These are phyloP conservation scores for Colossoma macropomum DNA, from an alignment of 2,113 vertebrate genomes.

Conservation along the genomic window DNA sequence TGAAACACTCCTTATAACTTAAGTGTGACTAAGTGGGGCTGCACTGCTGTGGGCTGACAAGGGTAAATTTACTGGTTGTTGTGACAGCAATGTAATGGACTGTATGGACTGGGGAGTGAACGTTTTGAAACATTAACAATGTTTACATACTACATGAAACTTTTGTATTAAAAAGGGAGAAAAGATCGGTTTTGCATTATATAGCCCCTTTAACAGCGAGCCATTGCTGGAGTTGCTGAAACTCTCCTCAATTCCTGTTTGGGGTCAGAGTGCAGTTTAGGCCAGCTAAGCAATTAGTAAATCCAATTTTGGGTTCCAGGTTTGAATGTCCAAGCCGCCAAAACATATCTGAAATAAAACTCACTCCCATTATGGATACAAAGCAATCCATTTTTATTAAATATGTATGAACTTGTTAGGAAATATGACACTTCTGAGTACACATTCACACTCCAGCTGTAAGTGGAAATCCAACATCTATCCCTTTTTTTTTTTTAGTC, in stretches of 20 bases:
- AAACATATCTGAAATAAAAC: conserved; percentile 22
- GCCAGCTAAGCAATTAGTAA: conserved; percentile 18
- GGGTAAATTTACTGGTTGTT: too few relatives aligned
- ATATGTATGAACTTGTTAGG: conserved; percentile 58
- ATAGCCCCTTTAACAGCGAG: too few relatives aligned
- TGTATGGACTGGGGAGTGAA: too few relatives aligned
- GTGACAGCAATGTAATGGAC: too few relatives aligned
- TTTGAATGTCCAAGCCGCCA: neutral
- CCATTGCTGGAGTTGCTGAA: neutral
- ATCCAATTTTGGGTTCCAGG: neutral
- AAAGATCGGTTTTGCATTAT: too few relatives aligned
- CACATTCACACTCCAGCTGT: conserved; percentile 49
- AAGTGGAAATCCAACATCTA: conserved; percentile 33
- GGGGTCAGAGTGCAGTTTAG: neutral
- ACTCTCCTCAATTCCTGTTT: neutral
- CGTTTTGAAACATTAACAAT: too few relatives aligned
- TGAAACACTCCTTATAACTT: too few relatives aligned
- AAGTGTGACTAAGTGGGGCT: too few relatives aligned
- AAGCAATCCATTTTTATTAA: conserved; percentile 66
- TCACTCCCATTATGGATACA: conserved; percentile 58
- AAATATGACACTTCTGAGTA: conserved; percentile 51
- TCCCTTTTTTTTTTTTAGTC: conserved; percentile 10
- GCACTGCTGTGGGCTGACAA: too few relatives aligned
- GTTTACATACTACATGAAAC: too few relatives aligned
- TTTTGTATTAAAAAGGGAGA: too few relatives aligned